These are phyloP conservation scores for Drosophila antonietae DNA, from an alignment of 2,888 invertebrate species.

Conservation along the genomic window DNA sequence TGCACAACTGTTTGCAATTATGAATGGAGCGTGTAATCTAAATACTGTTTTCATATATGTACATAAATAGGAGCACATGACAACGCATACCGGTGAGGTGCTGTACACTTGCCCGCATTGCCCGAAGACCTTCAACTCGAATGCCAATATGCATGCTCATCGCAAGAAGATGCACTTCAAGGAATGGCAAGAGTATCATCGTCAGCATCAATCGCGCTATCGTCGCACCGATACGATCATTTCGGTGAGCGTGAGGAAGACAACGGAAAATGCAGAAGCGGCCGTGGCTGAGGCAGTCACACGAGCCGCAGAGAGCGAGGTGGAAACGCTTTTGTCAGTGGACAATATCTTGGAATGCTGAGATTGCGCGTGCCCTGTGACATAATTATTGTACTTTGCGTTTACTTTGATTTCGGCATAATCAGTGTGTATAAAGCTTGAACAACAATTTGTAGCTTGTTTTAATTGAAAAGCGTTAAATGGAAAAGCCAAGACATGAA, in stretches of 20 bases:
- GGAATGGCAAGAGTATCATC: conserved; percentile 79
- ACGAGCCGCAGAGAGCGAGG: background rate
- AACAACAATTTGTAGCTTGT: conserved; percentile 53
- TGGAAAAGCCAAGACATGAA: conserved; percentile 28
- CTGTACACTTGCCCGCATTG: conserved; percentile 81
- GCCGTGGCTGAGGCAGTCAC: background rate
- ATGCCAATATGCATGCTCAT: conserved; percentile 82
- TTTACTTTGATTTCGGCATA: conserved; percentile 37
- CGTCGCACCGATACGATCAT: conserved; percentile 60
- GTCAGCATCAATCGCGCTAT: conserved; percentile 33
- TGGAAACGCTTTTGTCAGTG: background rate
- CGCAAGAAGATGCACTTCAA: conserved; percentile 81
- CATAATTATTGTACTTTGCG: conserved; percentile 13
- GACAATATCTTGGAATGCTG: conserved; percentile 29
- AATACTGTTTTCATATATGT: background rate
- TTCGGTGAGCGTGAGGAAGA: conserved; percentile 61
- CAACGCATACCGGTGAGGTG: conserved; percentile 80
- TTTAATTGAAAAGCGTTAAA: conserved; percentile 57
- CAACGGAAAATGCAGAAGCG: conserved; percentile 45
- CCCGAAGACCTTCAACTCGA: conserved; percentile 81
- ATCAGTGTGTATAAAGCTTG: conserved; percentile 47
- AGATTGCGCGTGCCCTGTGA: conserved; percentile 36
- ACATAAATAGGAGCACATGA: conserved; percentile 79
- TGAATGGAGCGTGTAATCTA: conserved; percentile 1
- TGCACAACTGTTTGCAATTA: background rate